Evolutionary conservation across 2,113 vertebrate species (phyloP).

Genomic region (Calidris pygmaea): DNA sequence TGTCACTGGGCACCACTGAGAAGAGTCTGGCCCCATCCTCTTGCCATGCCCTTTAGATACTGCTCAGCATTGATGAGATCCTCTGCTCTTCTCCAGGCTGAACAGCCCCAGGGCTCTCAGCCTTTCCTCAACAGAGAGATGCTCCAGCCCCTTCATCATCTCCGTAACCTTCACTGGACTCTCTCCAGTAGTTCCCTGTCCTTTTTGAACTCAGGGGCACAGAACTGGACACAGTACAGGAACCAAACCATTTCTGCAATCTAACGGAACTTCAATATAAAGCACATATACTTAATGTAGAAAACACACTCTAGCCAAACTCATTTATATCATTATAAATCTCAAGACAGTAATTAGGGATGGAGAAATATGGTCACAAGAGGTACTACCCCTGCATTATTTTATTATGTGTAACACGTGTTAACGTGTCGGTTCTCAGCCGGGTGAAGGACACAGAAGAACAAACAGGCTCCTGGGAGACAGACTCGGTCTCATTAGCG

Average conservation of each 20-base stretch:
- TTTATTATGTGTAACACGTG: not conserved
- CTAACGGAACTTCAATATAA: not conserved
- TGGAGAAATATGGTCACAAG: not conserved
- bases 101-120: not conserved
- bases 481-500: not conserved
- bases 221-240: not conserved
- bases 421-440: not conserved
- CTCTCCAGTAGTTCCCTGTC: not conserved
- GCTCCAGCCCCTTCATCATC: not conserved
- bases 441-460: not conserved
- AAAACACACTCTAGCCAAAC: not conserved
- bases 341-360: not conserved
- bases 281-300: not conserved
- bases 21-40: not conserved
- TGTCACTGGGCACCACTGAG: not conserved
- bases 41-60: not conserved
- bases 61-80: not conserved
- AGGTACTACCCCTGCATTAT: not conserved
- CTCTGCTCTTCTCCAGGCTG: not conserved
- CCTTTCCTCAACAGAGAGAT: not conserved
- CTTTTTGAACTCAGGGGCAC: not conserved
- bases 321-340: not conserved
- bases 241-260: not conserved
- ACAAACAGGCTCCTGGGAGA: not conserved
- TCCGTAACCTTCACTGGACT: not conserved